phyloP scores from a whole-genome alignment of 2,888 invertebrate species.

The Hirtodrosophila confusa region DNA sequence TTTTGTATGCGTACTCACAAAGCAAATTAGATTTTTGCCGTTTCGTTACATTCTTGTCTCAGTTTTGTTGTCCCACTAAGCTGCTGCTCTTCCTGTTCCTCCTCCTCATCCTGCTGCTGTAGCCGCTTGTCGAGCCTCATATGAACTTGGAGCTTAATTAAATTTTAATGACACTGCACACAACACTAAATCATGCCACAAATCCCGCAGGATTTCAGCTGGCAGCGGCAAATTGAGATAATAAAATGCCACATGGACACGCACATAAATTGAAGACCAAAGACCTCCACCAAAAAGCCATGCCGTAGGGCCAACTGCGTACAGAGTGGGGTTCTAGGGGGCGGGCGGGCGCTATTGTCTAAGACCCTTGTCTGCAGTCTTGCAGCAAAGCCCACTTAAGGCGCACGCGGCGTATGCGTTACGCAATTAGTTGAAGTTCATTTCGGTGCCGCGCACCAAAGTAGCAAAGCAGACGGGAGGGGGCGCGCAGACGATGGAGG shows the following conservation, averaged over 20 bases:
- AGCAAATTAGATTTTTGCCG: conserved; percentile 57
- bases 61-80: not conserved
- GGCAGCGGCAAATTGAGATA: conserved; percentile 63
- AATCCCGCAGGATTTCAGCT: conserved; percentile 65
- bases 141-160: conserved; percentile 69
- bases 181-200: conserved; percentile 73
- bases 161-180: conserved; percentile 70
- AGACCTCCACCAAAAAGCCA: conserved; percentile 24
- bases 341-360: conserved; percentile 21
- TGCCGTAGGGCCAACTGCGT: conserved; percentile 3
- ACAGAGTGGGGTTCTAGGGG: too few species aligned
- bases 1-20: conserved; percentile 49
- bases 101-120: not conserved
- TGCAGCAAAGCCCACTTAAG: conserved; percentile 72
- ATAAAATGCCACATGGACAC: conserved; percentile 62
- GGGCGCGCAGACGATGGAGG: too few species aligned
- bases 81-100: not conserved
- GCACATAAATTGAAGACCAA: conserved; percentile 41
- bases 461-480: not conserved
- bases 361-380: conserved; percentile 50
- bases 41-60: conserved; percentile 29
- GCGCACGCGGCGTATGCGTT: conserved; percentile 71
- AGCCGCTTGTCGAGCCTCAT: conserved; percentile 15
- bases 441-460: conserved; percentile 28
- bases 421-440: conserved; percentile 74